Percentiles rank a stretch among this genome's conserved stretches.
phyloP scores from a whole-genome alignment of 2,113 vertebrate genomes.

The Panthera tigris region DNA sequence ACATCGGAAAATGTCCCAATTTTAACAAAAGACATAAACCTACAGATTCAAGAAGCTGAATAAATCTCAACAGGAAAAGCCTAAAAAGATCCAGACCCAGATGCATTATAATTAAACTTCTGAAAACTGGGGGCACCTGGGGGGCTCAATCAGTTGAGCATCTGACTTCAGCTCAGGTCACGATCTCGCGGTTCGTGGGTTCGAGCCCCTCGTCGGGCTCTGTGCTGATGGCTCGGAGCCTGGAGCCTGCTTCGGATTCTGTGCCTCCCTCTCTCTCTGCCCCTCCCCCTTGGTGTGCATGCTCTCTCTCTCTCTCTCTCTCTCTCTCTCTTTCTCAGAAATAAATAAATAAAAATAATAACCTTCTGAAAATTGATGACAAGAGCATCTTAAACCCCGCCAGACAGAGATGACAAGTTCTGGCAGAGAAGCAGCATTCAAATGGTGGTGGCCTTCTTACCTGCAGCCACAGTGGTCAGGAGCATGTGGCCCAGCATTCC shows the following conservation, averaged over 20 bases:
- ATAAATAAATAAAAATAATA: background rate
- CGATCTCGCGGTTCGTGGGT: background rate
- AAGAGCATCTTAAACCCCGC: background rate
- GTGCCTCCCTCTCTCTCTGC: background rate
- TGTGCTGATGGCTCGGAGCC: background rate
- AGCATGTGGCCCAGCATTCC: background rate
- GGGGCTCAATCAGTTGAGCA: background rate
- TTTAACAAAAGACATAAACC: conserved; percentile 11
- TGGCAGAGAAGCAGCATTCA: background rate
- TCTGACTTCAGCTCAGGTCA: background rate
- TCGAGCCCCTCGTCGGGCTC: background rate
- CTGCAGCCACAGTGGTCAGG: background rate
- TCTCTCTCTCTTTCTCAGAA: background rate
- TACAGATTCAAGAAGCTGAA: background rate
- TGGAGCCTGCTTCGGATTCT: background rate
- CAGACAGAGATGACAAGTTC: background rate
- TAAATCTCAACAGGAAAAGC: background rate
- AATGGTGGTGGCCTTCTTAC: background rate
- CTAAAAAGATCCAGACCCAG: background rate
- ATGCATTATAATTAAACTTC: background rate
- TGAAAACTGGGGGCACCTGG: background rate
- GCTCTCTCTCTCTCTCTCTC: background rate
- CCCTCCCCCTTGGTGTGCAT: too few relatives aligned
- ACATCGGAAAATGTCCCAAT: background rate
- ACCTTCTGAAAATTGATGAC: background rate